phyloP scores from a whole-genome alignment of 2,797 vertebrate species.

The Galago senegalensis region DNA sequence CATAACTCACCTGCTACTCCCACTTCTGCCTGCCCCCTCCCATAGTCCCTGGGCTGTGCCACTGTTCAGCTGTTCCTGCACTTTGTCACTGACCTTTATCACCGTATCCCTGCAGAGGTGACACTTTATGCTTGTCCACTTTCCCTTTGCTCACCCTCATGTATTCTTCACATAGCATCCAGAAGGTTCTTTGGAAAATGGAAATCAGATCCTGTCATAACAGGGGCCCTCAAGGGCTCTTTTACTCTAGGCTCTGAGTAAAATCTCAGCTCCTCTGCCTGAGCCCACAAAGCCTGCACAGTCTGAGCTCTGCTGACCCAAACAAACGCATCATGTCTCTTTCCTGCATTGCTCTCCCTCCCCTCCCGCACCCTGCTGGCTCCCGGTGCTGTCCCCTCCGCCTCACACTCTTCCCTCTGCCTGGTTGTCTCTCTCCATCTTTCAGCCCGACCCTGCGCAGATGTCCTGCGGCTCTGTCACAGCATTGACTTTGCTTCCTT shows the following conservation, averaged over 20 bases:
- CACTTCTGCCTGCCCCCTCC: background rate
- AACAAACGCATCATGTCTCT: background rate
- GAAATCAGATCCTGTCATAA: background rate
- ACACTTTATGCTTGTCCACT: background rate
- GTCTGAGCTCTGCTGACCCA: background rate
- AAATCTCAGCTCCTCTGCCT: background rate
- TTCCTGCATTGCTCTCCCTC: background rate
- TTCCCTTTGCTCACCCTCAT: background rate
- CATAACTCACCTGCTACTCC: background rate
- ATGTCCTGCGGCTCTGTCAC: background rate
- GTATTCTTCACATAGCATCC: background rate
- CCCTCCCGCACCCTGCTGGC: background rate
- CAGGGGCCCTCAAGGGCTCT: too few species aligned
- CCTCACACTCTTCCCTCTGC: background rate
- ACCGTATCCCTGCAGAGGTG: background rate
- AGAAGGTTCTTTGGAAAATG: conserved; percentile 34
- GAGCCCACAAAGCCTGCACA: too few species aligned
- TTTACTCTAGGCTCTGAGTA: background rate
- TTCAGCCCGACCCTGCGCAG: conserved; percentile 3
- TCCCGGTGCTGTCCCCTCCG: background rate
- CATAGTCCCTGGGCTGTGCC: too few species aligned
- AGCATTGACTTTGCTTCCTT: background rate
- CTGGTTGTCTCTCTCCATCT: background rate
- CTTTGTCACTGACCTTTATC: background rate
- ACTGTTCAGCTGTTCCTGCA: background rate